phyloP scores from a whole-genome alignment of 2,888 invertebrate species.

The Ectemnius lituratus region DNA sequence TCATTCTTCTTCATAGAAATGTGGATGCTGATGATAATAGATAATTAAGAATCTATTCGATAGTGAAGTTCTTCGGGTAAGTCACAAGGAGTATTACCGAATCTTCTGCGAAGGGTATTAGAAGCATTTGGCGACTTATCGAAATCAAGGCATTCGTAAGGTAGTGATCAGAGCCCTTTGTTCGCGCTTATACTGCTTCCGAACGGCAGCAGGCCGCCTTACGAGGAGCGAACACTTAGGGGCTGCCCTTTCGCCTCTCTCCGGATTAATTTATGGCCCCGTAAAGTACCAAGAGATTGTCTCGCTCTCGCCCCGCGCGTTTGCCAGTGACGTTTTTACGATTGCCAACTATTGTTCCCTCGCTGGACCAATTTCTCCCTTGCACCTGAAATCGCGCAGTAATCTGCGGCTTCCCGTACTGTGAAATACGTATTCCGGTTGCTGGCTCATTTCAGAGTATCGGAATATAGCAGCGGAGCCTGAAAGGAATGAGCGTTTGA shows the following conservation, averaged over 20 bases:
- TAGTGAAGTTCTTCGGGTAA: constrained; percentile 11
- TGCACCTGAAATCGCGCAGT: constrained; percentile 36
- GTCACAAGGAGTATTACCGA: constrained; percentile 12
- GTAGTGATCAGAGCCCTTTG: constrained; percentile 54
- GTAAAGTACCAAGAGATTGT: constrained; percentile 70
- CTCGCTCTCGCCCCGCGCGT: constrained; percentile 63
- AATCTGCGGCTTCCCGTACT: constrained; percentile 14
- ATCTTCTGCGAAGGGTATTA: constrained; percentile 29
- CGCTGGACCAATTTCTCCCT: constrained; percentile 52
- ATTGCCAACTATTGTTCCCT: constrained; percentile 61
- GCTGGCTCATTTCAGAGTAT: not conserved
- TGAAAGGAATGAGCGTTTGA: no score
- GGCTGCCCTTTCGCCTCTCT: constrained; percentile 32
- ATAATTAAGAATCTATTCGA: not conserved
- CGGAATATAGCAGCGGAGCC: not conserved
- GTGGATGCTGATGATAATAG: not conserved
- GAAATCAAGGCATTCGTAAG: constrained; percentile 42
- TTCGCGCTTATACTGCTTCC: constrained; percentile 47
- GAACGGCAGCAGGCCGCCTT: constrained; percentile 36
- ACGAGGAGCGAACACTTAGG: constrained; percentile 61
- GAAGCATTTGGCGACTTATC: constrained; percentile 31
- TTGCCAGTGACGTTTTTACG: constrained; percentile 72
- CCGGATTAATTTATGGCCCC: constrained; percentile 70
- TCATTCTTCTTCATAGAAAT: not conserved
- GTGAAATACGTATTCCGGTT: not conserved